Percentiles rank a stretch among this genome's conserved stretches.
These are phyloP conservation scores for Pterocles gutturalis DNA, from an alignment of 2,113 vertebrate species.

Conservation along the genomic window DNA sequence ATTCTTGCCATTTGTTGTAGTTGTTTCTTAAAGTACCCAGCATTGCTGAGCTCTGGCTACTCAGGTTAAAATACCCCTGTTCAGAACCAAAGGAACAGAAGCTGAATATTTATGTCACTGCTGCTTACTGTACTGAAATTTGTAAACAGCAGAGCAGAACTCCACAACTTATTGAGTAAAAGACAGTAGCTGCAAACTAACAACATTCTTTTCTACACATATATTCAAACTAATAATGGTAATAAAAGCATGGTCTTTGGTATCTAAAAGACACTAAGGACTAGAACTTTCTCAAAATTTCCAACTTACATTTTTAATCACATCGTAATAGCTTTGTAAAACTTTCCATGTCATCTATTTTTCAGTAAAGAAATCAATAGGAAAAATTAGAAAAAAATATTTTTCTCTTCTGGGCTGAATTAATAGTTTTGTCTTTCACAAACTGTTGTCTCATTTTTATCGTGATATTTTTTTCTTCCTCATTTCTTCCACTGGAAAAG, in stretches of 20 bases:
- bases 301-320: background rate
- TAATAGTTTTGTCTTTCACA: background rate
- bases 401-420: background rate
- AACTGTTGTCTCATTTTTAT: background rate
- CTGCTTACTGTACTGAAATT: background rate
- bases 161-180: background rate
- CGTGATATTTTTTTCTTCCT: background rate
- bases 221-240: background rate
- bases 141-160: background rate
- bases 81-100: background rate
- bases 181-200: background rate
- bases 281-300: background rate
- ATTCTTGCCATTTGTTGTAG: background rate
- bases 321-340: background rate
- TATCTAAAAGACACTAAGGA: background rate
- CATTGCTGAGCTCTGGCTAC: background rate
- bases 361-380: background rate
- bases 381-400: background rate
- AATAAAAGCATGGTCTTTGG: background rate
- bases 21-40: background rate
- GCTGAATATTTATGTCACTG: background rate
- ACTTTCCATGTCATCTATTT: background rate
- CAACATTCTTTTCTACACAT: background rate
- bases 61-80: background rate
- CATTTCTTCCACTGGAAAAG: background rate